Evolutionary conservation across 2,113 vertebrate genomes (phyloP).

Genomic region (Xenopus borealis): DNA sequence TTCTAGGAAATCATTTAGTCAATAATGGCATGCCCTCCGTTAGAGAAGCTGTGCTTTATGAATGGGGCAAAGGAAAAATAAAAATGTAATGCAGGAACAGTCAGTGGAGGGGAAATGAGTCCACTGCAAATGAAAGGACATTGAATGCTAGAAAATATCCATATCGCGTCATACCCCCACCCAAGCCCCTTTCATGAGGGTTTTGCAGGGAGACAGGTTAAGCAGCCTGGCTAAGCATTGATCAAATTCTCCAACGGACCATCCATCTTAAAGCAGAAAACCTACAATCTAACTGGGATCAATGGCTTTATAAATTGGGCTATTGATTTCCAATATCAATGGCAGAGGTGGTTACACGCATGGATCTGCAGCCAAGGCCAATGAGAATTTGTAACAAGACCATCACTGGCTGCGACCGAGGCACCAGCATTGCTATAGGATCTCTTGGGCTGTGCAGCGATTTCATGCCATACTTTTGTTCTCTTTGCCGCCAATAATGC

Average conservation of each 20-base stretch:
- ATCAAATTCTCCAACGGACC: conserved; percentile 23
- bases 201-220: conserved; percentile 20
- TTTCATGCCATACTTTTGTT: not conserved
- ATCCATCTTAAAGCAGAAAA: conserved; percentile 41
- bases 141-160: too few species aligned
- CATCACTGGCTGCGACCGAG: conserved; percentile 7
- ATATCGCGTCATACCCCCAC: not conserved
- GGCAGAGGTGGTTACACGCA: conserved; percentile 39
- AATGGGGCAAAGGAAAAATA: too few species aligned
- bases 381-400: conserved; percentile 25
- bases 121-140: too few species aligned
- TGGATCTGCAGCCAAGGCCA: conserved; percentile 25
- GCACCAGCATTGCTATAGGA: too few species aligned
- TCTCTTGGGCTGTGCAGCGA: too few species aligned
- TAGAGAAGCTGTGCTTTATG: too few species aligned
- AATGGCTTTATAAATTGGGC: conserved; percentile 45
- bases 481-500: too few species aligned
- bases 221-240: conserved; percentile 34
- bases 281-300: conserved; percentile 31
- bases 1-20: not conserved
- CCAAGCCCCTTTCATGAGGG: not conserved
- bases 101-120: too few species aligned
- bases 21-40: too few species aligned
- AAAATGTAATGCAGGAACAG: too few species aligned
- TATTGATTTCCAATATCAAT: conserved; percentile 43